Conservation (phyloP, 1,140 invertebrate genomes). For the Mactra quadrangularis region DNA sequence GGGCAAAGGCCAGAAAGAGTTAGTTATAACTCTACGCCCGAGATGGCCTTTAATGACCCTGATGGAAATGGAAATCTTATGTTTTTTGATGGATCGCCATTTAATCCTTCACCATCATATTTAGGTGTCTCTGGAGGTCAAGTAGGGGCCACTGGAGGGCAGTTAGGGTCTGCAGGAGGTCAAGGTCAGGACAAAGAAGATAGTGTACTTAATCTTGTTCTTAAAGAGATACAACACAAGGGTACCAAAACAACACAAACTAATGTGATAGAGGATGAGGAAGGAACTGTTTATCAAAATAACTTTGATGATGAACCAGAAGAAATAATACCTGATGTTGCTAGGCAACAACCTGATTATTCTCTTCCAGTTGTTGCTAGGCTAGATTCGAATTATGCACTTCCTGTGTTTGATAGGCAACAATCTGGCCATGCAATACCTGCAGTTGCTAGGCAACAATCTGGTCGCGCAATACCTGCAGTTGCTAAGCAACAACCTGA, state of each 20-base stretch:
- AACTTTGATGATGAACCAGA: constrained; percentile 25
- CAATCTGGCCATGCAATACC: too few species aligned
- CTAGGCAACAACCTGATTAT: too few species aligned
- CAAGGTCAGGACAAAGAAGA: background rate
- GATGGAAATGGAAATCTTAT: constrained; percentile 31
- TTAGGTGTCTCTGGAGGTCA: background rate
- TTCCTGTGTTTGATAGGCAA: too few species aligned
- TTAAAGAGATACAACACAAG: background rate
- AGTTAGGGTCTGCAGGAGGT: background rate
- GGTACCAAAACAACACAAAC: background rate
- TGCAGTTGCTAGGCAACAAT: too few species aligned
- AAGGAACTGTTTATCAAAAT: constrained; percentile 9
- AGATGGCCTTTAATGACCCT: constrained; percentile 11
- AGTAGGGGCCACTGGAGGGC: background rate
- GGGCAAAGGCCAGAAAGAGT: too few species aligned
- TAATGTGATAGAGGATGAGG: background rate
- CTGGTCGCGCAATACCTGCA: too few species aligned
- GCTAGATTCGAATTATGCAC: too few species aligned
- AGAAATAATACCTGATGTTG: too few species aligned
- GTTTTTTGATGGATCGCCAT: background rate
- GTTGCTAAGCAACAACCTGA: too few species aligned
- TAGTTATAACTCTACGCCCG: background rate
- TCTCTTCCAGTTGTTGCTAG: too few species aligned
- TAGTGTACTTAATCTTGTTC: constrained; percentile 1
- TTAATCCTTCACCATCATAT: background rate